Conservation (phyloP, 1,140 invertebrate species). For the Drosophila serrata region DNA sequence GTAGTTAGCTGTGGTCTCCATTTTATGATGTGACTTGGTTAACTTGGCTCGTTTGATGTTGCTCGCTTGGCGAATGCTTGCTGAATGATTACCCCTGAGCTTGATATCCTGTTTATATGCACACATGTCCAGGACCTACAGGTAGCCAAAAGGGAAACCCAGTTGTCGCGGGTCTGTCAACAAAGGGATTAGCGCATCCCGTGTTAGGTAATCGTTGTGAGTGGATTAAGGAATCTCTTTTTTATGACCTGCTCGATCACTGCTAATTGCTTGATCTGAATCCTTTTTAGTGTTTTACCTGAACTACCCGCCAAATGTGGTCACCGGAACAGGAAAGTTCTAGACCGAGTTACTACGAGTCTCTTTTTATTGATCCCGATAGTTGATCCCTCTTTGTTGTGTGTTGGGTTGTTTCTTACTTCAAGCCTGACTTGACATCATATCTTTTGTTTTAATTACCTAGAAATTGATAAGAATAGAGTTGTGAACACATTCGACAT, state of each 20-base stretch:
- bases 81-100: slow-evolving; percentile 44
- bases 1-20: slow-evolving; percentile 38
- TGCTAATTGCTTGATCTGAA: slow-evolving; percentile 45
- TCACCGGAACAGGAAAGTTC: slow-evolving; percentile 67
- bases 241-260: slow-evolving; percentile 49
- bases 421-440: slow-evolving; percentile 7
- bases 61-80: slow-evolving; percentile 51
- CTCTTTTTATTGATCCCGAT: slow-evolving; percentile 56
- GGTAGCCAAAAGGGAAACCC: slow-evolving; percentile 44
- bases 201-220: slow-evolving; percentile 54
- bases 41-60: slow-evolving; percentile 20
- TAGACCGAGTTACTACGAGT: neutral
- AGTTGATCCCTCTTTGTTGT: slow-evolving; percentile 56
- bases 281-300: slow-evolving; percentile 49
- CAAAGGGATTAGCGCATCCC: slow-evolving; percentile 62
- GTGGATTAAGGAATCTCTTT: slow-evolving; percentile 11
- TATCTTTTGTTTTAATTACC: slow-evolving; percentile 42
- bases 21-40: slow-evolving; percentile 1
- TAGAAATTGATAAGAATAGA: slow-evolving; percentile 31
- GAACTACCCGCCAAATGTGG: slow-evolving; percentile 24
- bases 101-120: slow-evolving; percentile 71
- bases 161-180: slow-evolving; percentile 32
- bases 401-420: too few relatives aligned
- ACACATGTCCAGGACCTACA: slow-evolving; percentile 7
- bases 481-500: neutral